These are phyloP conservation scores for Thryonomys swinderianus DNA, from an alignment of 2,113 vertebrate species.

Conservation along the genomic window DNA sequence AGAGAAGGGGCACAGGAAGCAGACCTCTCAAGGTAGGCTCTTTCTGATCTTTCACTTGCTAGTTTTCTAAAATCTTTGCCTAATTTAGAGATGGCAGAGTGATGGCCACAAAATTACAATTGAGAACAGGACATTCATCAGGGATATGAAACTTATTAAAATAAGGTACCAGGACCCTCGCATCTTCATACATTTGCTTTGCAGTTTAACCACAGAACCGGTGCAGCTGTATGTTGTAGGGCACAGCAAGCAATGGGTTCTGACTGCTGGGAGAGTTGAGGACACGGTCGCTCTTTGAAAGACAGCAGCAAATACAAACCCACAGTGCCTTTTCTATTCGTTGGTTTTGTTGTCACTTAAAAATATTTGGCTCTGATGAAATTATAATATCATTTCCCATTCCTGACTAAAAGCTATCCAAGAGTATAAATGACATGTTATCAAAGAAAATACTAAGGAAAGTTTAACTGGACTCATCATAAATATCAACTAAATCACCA, in stretches of 20 bases:
- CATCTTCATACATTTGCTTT: background rate
- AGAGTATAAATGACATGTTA: background rate
- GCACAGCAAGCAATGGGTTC: too few relatives aligned
- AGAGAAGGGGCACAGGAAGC: background rate
- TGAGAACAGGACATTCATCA: background rate
- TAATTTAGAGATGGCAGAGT: background rate
- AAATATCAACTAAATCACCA: background rate
- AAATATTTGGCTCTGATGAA: background rate
- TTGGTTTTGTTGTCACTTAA: background rate
- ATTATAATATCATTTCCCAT: conserved; percentile 23
- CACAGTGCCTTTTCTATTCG: background rate
- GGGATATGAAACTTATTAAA: background rate
- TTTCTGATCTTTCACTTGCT: background rate
- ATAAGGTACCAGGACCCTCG: background rate
- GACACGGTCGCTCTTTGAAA: background rate
- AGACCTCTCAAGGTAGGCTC: background rate
- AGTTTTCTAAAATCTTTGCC: background rate
- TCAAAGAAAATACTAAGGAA: background rate
- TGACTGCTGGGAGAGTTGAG: accelerated
- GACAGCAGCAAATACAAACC: background rate
- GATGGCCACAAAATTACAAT: background rate
- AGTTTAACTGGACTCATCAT: background rate
- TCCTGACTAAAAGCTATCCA: background rate
- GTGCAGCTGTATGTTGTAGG: background rate
- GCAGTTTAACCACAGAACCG: background rate